These are phyloP conservation scores for Bombus confusus DNA, from an alignment of 1,140 invertebrate genomes.

Conservation along the genomic window DNA sequence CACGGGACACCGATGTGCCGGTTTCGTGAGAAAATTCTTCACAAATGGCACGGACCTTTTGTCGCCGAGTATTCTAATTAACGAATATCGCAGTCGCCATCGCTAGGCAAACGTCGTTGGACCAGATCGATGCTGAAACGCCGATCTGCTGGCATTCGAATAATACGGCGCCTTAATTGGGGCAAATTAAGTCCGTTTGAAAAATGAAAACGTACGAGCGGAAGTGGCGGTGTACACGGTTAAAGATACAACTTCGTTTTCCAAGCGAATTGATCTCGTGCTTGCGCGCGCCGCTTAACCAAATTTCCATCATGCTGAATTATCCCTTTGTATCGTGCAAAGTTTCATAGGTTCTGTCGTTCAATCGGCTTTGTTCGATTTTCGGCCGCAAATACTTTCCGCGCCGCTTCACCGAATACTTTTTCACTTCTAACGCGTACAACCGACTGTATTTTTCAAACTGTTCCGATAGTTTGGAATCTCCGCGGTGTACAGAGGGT, in stretches of 20 bases:
- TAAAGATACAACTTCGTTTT: not conserved
- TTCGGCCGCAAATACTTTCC: not conserved
- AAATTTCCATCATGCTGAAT: not conserved
- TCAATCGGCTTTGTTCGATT: not conserved
- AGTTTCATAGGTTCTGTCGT: not conserved
- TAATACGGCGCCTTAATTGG: not conserved
- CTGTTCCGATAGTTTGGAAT: not conserved
- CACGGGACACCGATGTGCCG: not conserved
- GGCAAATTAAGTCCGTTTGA: not conserved
- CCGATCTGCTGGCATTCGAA: not conserved
- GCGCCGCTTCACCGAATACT: not conserved
- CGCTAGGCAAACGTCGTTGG: not conserved
- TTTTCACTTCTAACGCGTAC: not conserved
- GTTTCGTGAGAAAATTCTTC: not conserved
- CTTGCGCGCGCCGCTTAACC: not conserved
- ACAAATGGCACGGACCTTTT: constrained; percentile 5
- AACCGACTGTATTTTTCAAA: not conserved
- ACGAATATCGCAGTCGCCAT: not conserved
- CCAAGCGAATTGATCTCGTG: not conserved
- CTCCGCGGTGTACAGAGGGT: not conserved
- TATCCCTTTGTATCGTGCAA: not conserved
- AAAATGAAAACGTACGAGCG: not conserved
- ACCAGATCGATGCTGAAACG: not conserved
- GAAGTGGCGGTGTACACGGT: not conserved
- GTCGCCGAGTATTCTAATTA: constrained; percentile 4